Evolutionary conservation across 2,113 vertebrate species (phyloP), one percentile per base, ranked within the genome.

Genomic region (Dromaius novaehollandiae): DNA sequence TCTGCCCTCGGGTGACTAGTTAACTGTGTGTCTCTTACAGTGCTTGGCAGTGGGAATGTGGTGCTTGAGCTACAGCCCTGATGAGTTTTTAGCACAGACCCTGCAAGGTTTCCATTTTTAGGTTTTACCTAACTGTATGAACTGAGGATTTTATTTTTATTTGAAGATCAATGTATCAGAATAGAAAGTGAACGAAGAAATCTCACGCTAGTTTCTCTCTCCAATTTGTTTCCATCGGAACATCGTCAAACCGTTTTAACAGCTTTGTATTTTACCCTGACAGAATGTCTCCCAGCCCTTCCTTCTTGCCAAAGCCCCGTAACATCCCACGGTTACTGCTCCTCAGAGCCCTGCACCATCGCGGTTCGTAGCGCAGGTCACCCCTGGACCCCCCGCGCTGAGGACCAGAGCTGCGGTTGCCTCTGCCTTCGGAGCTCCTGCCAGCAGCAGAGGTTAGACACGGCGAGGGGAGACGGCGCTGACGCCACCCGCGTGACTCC

Each of bases 381-480:
- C 38, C 44, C 18, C 0, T 7, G 40, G 19, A 9, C 44, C 9
- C 40, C 40, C 18, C 13, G 7, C 16, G 24, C 53, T 0, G 0
- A 61, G 71, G 70, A 13, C 30, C 69, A 63, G 69, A 65, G 24
- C 6, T 76, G 60, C 20, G 44, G 13, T 26, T 74, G 74, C 40
- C 71, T 82, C 76, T 30, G 0, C 8, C 4, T 14, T 28, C 58
- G 28, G 48, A 69, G 38, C 63, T 60, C 18, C 63, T 68, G 53
- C 53, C 50, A 64, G 71, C 60, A 65, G 56, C 30, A 78, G 53
- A 12, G 84, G 40, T 38, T 44, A 13, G 46, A 10, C 32, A 15
- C 19, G 65, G 38, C 17, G 24, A 10, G 2, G 5, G 3, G 71
- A 44, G 53, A 26, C 16, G 63, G 63, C 87, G 65, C 51, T 50